Percentiles rank a stretch among this genome's conserved stretches.
These are phyloP conservation scores for Dioctria rufipes DNA, from an alignment of 2,888 invertebrate genomes.

Conservation along the genomic window DNA sequence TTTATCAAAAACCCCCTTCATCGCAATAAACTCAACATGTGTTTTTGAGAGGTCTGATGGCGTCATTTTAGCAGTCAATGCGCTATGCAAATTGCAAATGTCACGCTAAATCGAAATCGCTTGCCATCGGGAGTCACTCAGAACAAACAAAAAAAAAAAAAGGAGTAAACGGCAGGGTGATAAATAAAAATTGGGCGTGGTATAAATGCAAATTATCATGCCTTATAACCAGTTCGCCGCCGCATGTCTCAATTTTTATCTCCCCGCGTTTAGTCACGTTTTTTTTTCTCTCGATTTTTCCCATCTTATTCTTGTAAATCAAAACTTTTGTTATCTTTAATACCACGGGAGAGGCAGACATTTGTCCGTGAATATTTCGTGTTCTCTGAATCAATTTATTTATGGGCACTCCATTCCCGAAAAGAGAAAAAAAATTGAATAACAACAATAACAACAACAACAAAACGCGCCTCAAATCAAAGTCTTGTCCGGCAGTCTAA, in stretches of 20 bases:
- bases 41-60: slow-evolving; percentile 37
- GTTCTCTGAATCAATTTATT: background rate
- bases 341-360: slow-evolving; percentile 34
- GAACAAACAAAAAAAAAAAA: background rate
- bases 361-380: slow-evolving; percentile 37
- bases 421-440: background rate
- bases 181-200: slow-evolving; percentile 52
- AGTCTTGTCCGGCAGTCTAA: slow-evolving; percentile 21
- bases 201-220: slow-evolving; percentile 38
- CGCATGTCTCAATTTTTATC: slow-evolving; percentile 51
- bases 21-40: slow-evolving; percentile 27
- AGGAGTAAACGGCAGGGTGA: slow-evolving; percentile 2
- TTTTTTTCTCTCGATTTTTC: background rate
- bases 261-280: background rate
- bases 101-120: slow-evolving; percentile 41
- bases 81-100: slow-evolving; percentile 43
- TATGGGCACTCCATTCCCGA: background rate
- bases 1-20: slow-evolving; percentile 21
- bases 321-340: slow-evolving; percentile 28
- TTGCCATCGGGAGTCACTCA: slow-evolving; percentile 20
- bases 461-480: slow-evolving; percentile 1
- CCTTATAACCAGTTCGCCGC: slow-evolving; percentile 24
- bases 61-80: slow-evolving; percentile 44
- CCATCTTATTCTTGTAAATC: slow-evolving; percentile 29
- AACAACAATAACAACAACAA: background rate